Conservation (phyloP, 2,888 invertebrate genomes). For the Heliconius ismenius region DNA sequence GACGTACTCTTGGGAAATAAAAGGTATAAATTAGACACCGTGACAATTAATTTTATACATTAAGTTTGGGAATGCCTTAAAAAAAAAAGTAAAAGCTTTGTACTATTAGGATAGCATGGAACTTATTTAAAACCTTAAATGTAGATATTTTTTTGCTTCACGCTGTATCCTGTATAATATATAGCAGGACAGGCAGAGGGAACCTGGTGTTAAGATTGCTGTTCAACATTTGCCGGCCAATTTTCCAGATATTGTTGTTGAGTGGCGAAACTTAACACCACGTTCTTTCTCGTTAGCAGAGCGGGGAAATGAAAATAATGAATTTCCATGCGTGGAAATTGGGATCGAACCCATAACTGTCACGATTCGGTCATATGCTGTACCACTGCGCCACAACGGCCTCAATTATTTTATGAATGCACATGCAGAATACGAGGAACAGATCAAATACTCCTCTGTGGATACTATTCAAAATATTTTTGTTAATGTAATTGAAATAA, state of each 20-base stretch:
- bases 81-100: background rate
- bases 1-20: background rate
- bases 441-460: background rate
- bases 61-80: background rate
- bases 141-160: too few species aligned
- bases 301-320: background rate
- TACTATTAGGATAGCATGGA: background rate
- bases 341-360: background rate
- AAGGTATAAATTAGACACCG: background rate
- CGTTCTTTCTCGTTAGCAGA: background rate
- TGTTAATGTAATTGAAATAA: too few species aligned
- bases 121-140: background rate
- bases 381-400: background rate
- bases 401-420: background rate
- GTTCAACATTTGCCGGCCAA: background rate
- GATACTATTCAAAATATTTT: background rate
- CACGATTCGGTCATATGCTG: background rate
- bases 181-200: background rate
- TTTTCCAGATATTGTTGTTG: background rate
- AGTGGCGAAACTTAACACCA: background rate
- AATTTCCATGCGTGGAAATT: background rate
- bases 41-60: background rate
- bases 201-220: background rate
- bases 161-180: background rate
- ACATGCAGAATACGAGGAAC: background rate